Evolutionary conservation across 2,113 vertebrate species (phyloP).

Genomic region (Ctenodactylus gundi): DNA sequence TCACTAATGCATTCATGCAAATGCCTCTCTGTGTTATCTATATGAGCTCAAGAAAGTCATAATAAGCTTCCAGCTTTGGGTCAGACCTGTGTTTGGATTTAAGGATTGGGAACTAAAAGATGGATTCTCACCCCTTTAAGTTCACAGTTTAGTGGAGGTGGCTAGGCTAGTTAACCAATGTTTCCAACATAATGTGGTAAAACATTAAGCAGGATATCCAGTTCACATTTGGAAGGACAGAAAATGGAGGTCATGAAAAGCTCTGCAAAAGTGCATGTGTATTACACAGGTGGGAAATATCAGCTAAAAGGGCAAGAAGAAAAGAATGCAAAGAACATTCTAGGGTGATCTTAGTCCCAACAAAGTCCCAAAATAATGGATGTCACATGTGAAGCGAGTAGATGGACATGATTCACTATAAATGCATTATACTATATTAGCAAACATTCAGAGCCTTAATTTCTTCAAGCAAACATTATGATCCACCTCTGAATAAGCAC

Average conservation of each 20-base stretch:
- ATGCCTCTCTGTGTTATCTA: not conserved
- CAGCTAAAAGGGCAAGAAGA: fast-evolving
- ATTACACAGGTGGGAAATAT: not conserved
- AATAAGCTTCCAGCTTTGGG: not conserved
- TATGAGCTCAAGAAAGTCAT: not conserved
- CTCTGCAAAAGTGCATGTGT: not conserved
- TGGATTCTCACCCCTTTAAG: not conserved
- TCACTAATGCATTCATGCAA: not conserved
- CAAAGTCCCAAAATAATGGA: not conserved
- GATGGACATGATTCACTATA: not conserved
- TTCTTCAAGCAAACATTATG: not conserved
- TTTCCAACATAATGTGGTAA: not conserved
- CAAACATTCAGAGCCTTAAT: slow-evolving; percentile 25
- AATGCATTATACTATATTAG: not conserved
- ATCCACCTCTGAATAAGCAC: slow-evolving; percentile 24
- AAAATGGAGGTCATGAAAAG: not conserved
- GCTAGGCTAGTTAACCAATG: not conserved
- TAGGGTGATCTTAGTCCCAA: too few relatives aligned
- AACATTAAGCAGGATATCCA: not conserved
- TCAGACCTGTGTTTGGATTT: not conserved
- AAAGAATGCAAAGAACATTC: not conserved
- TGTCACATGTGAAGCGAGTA: not conserved
- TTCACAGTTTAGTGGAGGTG: not conserved
- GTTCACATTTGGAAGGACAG: too few relatives aligned
- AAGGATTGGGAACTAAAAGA: not conserved